Percentiles rank a stretch among this genome's conserved stretches.
Conservation (phyloP, 92 coral and sea anemone species). For the Actinernus sp. region DNA sequence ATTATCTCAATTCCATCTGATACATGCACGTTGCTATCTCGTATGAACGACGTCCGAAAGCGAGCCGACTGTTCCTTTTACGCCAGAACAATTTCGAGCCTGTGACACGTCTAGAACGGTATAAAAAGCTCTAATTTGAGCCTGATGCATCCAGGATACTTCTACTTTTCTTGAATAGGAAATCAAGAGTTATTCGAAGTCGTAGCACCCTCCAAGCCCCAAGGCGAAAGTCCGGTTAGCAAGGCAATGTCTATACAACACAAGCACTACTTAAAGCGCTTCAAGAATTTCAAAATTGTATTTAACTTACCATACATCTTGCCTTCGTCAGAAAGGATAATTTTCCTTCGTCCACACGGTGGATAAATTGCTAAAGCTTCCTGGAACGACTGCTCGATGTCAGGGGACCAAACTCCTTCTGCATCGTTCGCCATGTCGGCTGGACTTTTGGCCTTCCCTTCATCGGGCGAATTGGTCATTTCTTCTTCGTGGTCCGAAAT, state of each 20-base stretch:
- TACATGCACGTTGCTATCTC: no score
- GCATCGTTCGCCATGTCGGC: conserved; percentile 99
- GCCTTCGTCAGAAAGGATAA: conserved; percentile 98
- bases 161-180: no score
- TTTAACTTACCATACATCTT: conserved; percentile 96
- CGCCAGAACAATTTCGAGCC: no score
- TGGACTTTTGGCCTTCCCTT: conserved; percentile 94
- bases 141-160: no score
- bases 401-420: conserved; percentile 99
- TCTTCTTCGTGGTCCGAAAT: conserved; percentile 84
- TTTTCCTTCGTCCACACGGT: conserved; percentile 98
- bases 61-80: no score
- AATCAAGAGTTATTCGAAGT: no score
- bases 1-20: no score
- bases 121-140: no score
- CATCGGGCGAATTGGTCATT: conserved; percentile 95
- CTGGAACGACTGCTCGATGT: conserved; percentile 98
- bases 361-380: conserved; percentile 99
- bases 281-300: not conserved
- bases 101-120: no score
- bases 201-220: no score
- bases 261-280: conserved; percentile 1
- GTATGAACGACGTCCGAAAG: no score
- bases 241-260: not conserved
- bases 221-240: no score